A percentile compares a stretch with the other conserved stretches of the same genome.
phyloP scores from a whole-genome alignment of 2,797 vertebrate genomes.

The Gymnodraco acuticeps region DNA sequence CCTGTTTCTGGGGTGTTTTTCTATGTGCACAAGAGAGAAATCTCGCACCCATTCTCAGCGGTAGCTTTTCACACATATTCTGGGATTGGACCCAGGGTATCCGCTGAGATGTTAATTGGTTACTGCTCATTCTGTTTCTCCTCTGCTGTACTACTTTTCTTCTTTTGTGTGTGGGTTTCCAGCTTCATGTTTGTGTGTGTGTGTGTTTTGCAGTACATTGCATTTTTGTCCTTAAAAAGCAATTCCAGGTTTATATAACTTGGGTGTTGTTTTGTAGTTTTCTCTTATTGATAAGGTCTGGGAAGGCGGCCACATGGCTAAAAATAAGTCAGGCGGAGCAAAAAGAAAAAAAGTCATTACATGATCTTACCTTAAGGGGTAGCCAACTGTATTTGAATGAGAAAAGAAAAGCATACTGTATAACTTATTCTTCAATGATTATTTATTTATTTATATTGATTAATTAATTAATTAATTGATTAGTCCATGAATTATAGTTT shows the following conservation, averaged over 20 bases:
- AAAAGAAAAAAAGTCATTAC: background rate
- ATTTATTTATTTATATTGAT: too few relatives aligned
- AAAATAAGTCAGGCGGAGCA: background rate
- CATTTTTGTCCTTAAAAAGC: background rate
- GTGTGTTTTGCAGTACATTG: too few relatives aligned
- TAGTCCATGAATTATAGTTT: background rate
- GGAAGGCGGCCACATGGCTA: too few relatives aligned
- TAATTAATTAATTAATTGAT: too few relatives aligned
- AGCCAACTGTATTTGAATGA: background rate
- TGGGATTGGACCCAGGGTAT: constrained; percentile 22
- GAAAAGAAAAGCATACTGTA: background rate
- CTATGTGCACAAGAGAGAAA: constrained; percentile 24
- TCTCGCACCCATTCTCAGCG: constrained; percentile 34
- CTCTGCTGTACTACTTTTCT: constrained; percentile 1
- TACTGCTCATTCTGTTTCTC: constrained; percentile 26
- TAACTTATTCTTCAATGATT: too few relatives aligned
- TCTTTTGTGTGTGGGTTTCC: background rate
- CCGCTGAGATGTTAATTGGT: constrained; percentile 47
- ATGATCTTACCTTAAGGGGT: background rate
- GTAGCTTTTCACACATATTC: constrained; percentile 38
- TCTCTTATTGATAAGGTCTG: background rate
- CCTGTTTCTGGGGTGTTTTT: constrained; percentile 3
- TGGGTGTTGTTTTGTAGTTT: background rate
- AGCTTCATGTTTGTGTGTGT: background rate
- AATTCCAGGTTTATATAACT: background rate